Percentiles rank a stretch among this genome's conserved stretches.
Conservation (phyloP, 2,888 invertebrate species). For the Tineola bisselliella region DNA sequence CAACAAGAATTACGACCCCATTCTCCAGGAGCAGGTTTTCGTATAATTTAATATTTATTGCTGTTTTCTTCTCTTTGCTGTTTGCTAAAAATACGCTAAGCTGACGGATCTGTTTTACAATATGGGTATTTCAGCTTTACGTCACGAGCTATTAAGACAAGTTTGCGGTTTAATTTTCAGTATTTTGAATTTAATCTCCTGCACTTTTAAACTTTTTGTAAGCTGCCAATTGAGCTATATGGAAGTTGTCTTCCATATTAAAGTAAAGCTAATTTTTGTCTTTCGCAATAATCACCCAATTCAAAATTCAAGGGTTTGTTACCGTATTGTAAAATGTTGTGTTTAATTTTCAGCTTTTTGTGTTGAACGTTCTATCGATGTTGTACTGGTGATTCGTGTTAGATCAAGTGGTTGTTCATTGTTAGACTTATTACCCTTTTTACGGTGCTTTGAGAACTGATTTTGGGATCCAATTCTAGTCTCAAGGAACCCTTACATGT, state of each 20-base stretch:
- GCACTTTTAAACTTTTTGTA: no score
- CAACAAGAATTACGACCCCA: conserved; percentile 85
- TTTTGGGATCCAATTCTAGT: not conserved
- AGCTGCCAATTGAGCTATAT: no score
- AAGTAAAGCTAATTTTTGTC: no score
- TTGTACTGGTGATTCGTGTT: not conserved
- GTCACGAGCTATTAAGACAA: no score
- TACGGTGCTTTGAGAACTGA: not conserved
- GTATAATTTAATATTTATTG: not conserved
- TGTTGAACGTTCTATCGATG: not conserved
- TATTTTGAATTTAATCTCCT: no score
- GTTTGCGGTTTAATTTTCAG: no score
- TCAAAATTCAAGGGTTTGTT: not conserved
- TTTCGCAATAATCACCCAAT: no score
- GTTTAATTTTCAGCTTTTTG: not conserved
- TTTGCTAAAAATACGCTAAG: not conserved
- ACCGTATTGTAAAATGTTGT: not conserved
- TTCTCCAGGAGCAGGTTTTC: conserved; percentile 77
- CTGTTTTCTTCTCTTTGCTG: not conserved
- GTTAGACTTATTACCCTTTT: not conserved
- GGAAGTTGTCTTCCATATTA: no score
- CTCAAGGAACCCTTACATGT: not conserved
- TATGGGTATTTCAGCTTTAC: not conserved
- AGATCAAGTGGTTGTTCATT: not conserved
- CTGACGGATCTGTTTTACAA: not conserved